These are phyloP conservation scores for Gymnothorax reevesii DNA, from an alignment of 2,797 vertebrate genomes.

Conservation along the genomic window DNA sequence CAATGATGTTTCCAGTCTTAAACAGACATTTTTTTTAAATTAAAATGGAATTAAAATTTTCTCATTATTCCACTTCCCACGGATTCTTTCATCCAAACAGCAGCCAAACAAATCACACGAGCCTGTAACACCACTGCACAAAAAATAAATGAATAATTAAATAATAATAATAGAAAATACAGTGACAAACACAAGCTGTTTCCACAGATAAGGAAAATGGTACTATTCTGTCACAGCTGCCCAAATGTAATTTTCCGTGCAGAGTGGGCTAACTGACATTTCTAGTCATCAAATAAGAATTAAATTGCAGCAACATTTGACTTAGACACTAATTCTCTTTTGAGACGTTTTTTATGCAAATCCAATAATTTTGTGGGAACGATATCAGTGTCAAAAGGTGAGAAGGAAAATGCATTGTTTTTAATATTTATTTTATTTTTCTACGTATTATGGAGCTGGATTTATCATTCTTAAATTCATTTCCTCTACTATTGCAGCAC, in stretches of 20 bases:
- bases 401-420: not conserved
- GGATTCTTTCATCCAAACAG: slow-evolving; percentile 1
- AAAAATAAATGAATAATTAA: not conserved
- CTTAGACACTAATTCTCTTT: not conserved
- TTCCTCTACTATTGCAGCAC: not conserved
- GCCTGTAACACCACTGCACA: not conserved
- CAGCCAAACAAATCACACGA: not conserved
- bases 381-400: not conserved
- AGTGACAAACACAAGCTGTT: slow-evolving; percentile 11
- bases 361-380: not conserved
- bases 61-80: not conserved
- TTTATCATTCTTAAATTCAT: not conserved
- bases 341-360: not conserved
- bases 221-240: not conserved
- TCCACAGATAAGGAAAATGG: slow-evolving; percentile 10
- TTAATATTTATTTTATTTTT: not conserved
- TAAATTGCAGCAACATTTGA: not conserved
- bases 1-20: not conserved
- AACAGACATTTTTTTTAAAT: slow-evolving; percentile 4
- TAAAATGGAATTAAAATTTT: slow-evolving; percentile 13
- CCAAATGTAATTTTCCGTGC: not conserved
- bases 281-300: not conserved
- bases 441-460: not conserved
- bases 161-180: not conserved
- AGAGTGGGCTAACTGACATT: not conserved